phyloP scores from a whole-genome alignment of 2,113 vertebrate species.

The Alethe diademata region DNA sequence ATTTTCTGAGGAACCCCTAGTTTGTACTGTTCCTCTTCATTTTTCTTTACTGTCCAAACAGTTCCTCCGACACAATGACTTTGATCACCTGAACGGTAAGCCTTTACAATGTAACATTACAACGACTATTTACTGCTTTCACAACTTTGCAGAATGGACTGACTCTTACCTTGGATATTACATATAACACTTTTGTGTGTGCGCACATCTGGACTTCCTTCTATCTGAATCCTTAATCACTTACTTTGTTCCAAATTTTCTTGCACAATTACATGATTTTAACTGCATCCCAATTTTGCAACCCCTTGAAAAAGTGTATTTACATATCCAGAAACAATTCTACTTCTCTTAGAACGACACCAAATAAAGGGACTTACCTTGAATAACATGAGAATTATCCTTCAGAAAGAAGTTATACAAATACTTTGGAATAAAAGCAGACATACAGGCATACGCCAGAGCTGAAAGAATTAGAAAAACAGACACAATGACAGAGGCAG shows the following conservation, averaged over 20 bases:
- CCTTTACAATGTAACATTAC: not conserved
- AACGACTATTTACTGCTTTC: not conserved
- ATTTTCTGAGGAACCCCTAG: not conserved
- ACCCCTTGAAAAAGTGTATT: not conserved
- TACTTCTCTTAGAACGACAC: not conserved
- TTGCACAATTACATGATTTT: not conserved
- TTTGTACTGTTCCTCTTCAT: not conserved
- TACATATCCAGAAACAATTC: not conserved
- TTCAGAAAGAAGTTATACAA: conserved; percentile 98
- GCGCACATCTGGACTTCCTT: not conserved
- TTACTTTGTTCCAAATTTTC: not conserved
- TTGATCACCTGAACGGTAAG: not conserved
- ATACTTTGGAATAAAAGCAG: conserved; percentile 98
- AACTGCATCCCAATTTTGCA: not conserved
- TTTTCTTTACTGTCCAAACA: not conserved
- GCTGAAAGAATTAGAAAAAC: conserved; percentile 75
- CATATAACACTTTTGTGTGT: accelerated
- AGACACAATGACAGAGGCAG: not conserved
- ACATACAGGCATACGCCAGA: conserved; percentile 97
- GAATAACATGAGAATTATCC: conserved; percentile 99
- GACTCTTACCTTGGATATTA: not conserved
- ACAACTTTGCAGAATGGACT: not conserved
- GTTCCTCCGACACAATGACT: not conserved
- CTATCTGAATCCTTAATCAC: not conserved
- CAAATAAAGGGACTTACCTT: conserved; percentile 80